A percentile compares a stretch with the other conserved stretches of the same genome.
phyloP scores from a whole-genome alignment of 1,140 invertebrate genomes.

The Gyrodactylus bullatarudis region DNA sequence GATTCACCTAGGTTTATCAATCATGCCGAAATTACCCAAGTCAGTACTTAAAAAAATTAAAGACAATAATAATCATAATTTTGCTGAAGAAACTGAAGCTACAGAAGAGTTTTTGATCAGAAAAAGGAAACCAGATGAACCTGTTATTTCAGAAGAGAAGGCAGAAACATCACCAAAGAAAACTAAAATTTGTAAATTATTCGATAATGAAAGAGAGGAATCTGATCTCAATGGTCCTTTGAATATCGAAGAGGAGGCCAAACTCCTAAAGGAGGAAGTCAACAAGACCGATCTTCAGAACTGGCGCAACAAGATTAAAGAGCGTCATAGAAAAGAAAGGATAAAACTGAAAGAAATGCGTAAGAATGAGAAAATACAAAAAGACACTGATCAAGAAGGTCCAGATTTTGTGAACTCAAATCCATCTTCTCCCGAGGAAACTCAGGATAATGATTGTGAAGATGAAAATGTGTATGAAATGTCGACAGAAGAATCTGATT shows the following conservation, averaged over 20 bases:
- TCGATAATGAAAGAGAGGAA: not conserved
- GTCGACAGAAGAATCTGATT: not conserved
- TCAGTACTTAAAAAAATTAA: not conserved
- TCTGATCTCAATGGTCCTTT: not conserved
- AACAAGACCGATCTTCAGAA: not conserved
- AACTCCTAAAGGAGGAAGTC: not conserved
- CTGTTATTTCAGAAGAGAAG: no score
- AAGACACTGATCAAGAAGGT: not conserved
- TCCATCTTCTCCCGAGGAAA: not conserved
- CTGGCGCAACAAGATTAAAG: not conserved
- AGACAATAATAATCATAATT: not conserved
- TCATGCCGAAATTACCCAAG: not conserved
- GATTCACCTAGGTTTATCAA: not conserved
- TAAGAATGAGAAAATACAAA: not conserved
- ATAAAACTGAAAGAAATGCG: not conserved
- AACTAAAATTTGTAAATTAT: no score
- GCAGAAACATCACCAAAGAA: no score
- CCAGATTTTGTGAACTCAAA: no score
- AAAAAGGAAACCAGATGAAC: no score
- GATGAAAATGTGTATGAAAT: not conserved
- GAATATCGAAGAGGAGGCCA: not conserved
- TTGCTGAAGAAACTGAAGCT: no score
- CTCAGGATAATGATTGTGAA: not conserved
- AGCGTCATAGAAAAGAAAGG: not conserved
- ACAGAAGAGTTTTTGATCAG: no score